Evolutionary conservation across 2,888 invertebrate species (phyloP).

Genomic region (Stenoptilia bipunctidactyla): DNA sequence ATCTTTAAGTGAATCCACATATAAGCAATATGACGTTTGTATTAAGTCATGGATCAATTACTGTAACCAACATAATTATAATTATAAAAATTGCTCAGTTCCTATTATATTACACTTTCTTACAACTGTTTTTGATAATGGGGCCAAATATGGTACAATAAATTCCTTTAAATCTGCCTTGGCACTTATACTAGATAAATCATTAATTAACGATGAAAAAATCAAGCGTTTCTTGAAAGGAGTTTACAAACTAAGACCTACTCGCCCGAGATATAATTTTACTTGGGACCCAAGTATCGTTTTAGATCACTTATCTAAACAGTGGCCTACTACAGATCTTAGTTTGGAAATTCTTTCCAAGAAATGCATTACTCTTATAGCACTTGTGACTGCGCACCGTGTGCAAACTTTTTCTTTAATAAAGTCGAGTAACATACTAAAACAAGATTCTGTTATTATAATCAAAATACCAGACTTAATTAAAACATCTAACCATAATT

Average conservation of each 20-base stretch:
- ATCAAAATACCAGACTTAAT: constrained; percentile 9
- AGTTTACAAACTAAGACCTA: constrained; percentile 6
- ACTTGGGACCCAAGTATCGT: constrained; percentile 7
- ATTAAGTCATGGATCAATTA: constrained; percentile 5
- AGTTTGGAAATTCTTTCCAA: constrained; percentile 6
- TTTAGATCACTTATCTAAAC: constrained; percentile 1
- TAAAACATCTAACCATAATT: constrained; percentile 7
- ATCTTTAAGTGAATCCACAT: constrained; percentile 5
- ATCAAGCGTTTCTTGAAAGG: constrained; percentile 3
- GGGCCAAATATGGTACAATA: constrained; percentile 5
- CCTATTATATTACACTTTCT: constrained; percentile 6
- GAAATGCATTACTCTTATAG: constrained; percentile 4
- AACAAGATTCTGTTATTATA: background rate
- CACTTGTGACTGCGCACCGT: constrained; percentile 3
- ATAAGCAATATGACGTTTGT: constrained; percentile 9
- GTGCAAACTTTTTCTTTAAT: constrained; percentile 2
- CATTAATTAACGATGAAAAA: background rate
- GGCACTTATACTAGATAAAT: background rate
- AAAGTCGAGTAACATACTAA: constrained; percentile 1
- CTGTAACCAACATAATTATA: constrained; percentile 3
- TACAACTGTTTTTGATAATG: constrained; percentile 4
- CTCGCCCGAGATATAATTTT: constrained; percentile 4
- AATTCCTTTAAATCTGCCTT: constrained; percentile 2
- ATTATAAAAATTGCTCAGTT: constrained; percentile 1
- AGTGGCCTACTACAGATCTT: constrained; percentile 2